phyloP scores from a whole-genome alignment of 2,113 vertebrate species.

The Centropristis striata region DNA sequence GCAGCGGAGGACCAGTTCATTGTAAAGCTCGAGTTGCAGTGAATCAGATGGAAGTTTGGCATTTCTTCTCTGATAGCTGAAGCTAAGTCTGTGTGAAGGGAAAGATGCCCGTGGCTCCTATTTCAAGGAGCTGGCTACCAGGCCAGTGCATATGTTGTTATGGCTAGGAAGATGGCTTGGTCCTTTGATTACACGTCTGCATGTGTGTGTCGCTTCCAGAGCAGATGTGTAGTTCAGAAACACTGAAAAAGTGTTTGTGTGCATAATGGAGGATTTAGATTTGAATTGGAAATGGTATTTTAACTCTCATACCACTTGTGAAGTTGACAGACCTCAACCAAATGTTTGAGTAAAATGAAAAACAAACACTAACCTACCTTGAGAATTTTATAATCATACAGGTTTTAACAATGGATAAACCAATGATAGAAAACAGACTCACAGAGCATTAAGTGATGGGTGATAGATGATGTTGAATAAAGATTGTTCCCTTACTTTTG shows the following conservation, averaged over 20 bases:
- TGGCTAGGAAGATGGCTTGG: constrained; percentile 55
- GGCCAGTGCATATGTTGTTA: constrained; percentile 72
- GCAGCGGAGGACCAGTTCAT: constrained; percentile 9
- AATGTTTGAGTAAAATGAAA: not conserved
- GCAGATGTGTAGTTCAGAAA: constrained; percentile 50
- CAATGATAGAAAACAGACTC: not conserved
- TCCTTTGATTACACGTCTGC: constrained; percentile 27
- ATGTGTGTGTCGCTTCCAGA: constrained; percentile 11
- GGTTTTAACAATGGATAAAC: not conserved
- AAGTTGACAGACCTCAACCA: not conserved
- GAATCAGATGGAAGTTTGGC: constrained; percentile 60
- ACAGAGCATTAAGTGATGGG: not conserved
- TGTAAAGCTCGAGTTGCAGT: constrained; percentile 46
- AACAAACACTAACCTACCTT: not conserved
- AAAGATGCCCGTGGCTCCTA: constrained; percentile 49
- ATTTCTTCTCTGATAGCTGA: constrained; percentile 17
- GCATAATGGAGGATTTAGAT: not conserved
- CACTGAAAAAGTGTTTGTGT: not conserved
- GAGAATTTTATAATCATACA: not conserved
- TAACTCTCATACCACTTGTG: no score
- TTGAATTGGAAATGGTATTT: not conserved
- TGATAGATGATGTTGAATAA: no score
- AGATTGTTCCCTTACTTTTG: no score
- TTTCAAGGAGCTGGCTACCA: constrained; percentile 60
- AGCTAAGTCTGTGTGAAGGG: constrained; percentile 35